These are phyloP conservation scores for Spheniscus humboldti DNA, from an alignment of 2,797 vertebrate genomes.

Conservation along the genomic window DNA sequence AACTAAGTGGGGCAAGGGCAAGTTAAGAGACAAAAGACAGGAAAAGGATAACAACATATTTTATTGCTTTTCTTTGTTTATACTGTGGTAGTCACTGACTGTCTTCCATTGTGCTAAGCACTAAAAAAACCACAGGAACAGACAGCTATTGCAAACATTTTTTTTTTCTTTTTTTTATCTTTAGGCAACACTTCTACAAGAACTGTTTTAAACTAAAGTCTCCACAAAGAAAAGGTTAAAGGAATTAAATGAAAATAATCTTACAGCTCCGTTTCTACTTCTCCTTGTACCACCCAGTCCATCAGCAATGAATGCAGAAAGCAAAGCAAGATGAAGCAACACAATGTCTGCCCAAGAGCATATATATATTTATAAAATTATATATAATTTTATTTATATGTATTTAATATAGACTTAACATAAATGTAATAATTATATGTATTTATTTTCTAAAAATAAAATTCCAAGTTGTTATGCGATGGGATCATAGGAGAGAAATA, in stretches of 20 bases:
- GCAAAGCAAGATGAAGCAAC: neutral
- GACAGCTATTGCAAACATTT: neutral
- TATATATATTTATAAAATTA: neutral
- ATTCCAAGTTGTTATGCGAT: neutral
- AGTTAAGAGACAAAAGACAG: neutral
- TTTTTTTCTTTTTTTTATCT: neutral
- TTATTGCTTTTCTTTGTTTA: neutral
- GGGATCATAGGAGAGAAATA: neutral
- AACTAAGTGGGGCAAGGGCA: rapidly evolving
- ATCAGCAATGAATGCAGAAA: neutral
- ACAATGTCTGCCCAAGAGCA: neutral
- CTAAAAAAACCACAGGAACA: neutral
- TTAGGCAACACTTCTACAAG: neutral
- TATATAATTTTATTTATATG: neutral
- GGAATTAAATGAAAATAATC: neutral
- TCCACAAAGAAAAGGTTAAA: neutral
- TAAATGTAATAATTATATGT: neutral
- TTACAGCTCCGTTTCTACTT: neutral
- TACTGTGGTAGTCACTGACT: neutral
- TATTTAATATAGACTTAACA: neutral
- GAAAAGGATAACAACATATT: neutral
- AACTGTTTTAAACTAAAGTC: neutral
- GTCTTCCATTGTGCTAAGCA: neutral
- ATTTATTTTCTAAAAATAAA: neutral
- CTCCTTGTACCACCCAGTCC: neutral